Evolutionary conservation across 2,888 invertebrate genomes (phyloP), one percentile per base, ranked within the genome.

Genomic region (Eulithis testata): DNA sequence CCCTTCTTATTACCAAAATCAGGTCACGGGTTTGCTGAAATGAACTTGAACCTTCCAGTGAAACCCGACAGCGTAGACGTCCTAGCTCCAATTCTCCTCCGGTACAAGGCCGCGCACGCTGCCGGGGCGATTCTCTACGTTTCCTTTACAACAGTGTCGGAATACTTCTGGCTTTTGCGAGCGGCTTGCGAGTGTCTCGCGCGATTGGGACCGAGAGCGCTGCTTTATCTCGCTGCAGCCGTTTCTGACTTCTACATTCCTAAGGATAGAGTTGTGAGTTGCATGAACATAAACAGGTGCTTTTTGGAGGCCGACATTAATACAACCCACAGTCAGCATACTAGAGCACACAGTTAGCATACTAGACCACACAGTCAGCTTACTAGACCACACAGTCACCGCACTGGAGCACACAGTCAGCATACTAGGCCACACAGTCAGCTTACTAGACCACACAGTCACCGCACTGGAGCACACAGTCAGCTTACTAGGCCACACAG

Each of bases 181-280:
- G 97, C 96, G 11, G 96, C 96, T 21, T 97, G 98, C 79, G 96
- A 97, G 86, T 95, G 95, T 72, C 91, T 99, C 66, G 94, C 95
- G 11, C 86, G 93, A 52, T 92, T 96, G 55, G 96, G 96, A 7
- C 85, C 94, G 0, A 92, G 94, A 40, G 97, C 97, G 0, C 86
- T 99, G 76, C 89, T 99, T n/a, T 99, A 98, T 87, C 94, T 99
- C 61, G 99, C 99, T 14, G 99, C 99, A 1, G 99, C 99, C 4
- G 99, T 99, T 0, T 99, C 99, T 0, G 99, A 99, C 93, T 99
- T 99, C 94, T 99, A 99, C 89, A 95, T 99, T 86, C 99, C 99
- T 53, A 95, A 96, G 74, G 96, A 96, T 84, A 94, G 97, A 94
- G 96, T 99, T 96, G 98, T 98, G 88, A 94, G 89, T 84, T 31